Conservation (phyloP, 2,888 invertebrate species). For the Pomacea canaliculata region DNA sequence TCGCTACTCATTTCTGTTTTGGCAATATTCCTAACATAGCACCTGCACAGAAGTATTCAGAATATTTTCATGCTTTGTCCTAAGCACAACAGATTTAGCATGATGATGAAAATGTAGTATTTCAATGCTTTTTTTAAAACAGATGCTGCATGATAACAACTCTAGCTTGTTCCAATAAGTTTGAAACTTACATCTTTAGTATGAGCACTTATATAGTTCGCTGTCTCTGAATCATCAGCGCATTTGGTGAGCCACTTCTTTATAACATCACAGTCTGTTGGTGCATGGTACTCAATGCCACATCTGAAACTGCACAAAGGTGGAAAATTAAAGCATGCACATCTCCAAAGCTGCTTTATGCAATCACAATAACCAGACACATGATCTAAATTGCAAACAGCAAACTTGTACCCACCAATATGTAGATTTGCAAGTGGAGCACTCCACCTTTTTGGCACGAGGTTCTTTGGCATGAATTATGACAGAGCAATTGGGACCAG, state of each 20-base stretch:
- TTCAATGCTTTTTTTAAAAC: neutral
- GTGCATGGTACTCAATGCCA: constrained; percentile 97
- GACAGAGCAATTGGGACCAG: constrained; percentile 93
- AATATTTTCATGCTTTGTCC: too few species aligned
- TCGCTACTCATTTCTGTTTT: too few species aligned
- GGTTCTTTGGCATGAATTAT: constrained; percentile 84
- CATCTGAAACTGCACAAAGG: constrained; percentile 81
- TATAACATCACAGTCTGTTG: constrained; percentile 95
- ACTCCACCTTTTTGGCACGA: constrained; percentile 87
- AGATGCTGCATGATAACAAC: neutral
- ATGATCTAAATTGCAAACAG: neutral
- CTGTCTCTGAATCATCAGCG: constrained; percentile 99
- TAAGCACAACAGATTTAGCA: too few species aligned
- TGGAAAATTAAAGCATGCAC: neutral
- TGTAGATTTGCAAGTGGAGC: constrained; percentile 87
- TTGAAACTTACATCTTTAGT: constrained; percentile 82
- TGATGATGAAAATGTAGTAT: neutral
- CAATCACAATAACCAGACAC: neutral
- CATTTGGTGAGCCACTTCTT: constrained; percentile 99
- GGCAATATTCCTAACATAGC: too few species aligned
- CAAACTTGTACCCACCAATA: constrained; percentile 80
- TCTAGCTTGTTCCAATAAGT: constrained; percentile 76
- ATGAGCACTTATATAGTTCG: constrained; percentile 99
- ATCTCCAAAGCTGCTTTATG: neutral
- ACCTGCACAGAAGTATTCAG: too few species aligned